phyloP scores from a whole-genome alignment of 2,113 vertebrate species.

The Plecturocebus donacophilus region DNA sequence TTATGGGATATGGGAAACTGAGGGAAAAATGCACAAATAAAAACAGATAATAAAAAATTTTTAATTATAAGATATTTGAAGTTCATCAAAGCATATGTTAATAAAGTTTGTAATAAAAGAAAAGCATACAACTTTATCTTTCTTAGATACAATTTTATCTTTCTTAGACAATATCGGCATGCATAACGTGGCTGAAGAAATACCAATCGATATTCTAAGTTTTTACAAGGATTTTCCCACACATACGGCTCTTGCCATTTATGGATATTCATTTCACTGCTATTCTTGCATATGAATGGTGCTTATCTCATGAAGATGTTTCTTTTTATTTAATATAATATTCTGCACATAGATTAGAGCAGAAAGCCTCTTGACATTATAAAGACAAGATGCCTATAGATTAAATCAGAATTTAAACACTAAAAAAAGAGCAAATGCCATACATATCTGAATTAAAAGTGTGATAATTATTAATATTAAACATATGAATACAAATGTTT shows the following conservation, averaged over 20 bases:
- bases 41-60: not conserved
- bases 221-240: not conserved
- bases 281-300: not conserved
- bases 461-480: not conserved
- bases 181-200: not conserved
- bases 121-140: not conserved
- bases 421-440: not conserved
- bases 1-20: not conserved
- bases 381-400: not conserved
- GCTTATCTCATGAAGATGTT: not conserved
- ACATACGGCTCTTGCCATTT: not conserved
- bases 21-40: not conserved
- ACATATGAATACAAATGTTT: not conserved
- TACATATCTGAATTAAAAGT: not conserved
- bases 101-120: not conserved
- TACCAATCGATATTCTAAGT: not conserved
- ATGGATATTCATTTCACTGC: not conserved
- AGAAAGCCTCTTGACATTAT: slow-evolving; percentile 19
- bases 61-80: not conserved
- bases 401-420: not conserved
- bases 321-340: slow-evolving; percentile 23
- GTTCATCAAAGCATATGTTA: not conserved
- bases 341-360: not conserved
- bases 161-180: not conserved
- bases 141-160: not conserved